Conservation (phyloP, 2,888 invertebrate genomes). For the Drosophila ustulata region DNA sequence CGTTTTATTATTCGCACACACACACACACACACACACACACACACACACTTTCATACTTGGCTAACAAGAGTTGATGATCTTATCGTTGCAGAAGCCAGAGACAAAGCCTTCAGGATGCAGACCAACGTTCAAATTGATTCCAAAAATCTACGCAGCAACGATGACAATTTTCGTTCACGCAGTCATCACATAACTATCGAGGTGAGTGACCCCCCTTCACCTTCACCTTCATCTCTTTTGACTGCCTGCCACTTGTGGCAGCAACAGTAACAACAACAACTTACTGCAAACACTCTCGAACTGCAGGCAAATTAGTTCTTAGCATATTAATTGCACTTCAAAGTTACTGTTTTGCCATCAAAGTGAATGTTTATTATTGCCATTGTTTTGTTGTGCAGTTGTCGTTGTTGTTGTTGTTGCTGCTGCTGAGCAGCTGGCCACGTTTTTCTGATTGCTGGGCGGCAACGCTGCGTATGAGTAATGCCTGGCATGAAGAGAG, state of each 20-base stretch:
- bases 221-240: conserved; percentile 1
- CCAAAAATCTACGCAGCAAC: conserved; percentile 88
- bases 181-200: conserved; percentile 84
- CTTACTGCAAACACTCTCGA: background rate
- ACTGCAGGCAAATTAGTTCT: conserved; percentile 36
- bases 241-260: conserved; percentile 20
- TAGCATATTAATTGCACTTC: conserved; percentile 61
- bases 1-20: conserved; percentile 22
- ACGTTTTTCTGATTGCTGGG: conserved; percentile 15
- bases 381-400: conserved; percentile 13
- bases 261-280: background rate
- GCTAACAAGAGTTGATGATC: conserved; percentile 19
- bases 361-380: conserved; percentile 46
- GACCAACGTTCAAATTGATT: conserved; percentile 91
- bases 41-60: conserved; percentile 7
- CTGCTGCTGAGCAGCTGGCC: conserved; percentile 13
- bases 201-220: conserved; percentile 79
- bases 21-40: background rate
- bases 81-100: conserved; percentile 24
- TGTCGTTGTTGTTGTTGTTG: conserved; percentile 10
- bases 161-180: conserved; percentile 87
- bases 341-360: conserved; percentile 40
- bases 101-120: conserved; percentile 86
- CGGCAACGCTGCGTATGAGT: conserved; percentile 34
- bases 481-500: conserved; percentile 14